Conservation (phyloP, 2,113 vertebrate genomes). For the Riparia riparia region DNA sequence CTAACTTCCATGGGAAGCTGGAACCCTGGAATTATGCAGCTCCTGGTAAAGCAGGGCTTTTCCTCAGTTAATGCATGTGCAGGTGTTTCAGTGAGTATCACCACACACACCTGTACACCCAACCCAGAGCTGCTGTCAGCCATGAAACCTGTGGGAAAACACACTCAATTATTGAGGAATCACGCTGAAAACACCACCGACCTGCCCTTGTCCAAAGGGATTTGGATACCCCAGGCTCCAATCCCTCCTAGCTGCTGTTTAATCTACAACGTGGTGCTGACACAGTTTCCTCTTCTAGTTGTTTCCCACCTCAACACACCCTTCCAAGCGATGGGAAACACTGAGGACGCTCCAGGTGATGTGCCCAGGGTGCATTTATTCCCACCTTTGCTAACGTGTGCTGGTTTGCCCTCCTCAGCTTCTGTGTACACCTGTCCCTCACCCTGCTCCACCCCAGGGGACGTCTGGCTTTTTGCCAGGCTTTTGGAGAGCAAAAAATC, state of each 20-base stretch:
- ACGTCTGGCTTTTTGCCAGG: neutral
- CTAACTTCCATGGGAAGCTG: neutral
- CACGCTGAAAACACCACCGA: neutral
- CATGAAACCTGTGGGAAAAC: neutral
- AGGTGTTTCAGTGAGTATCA: neutral
- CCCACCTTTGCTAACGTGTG: accelerated
- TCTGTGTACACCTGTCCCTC: neutral
- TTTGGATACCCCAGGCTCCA: accelerated
- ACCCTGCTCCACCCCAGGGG: neutral
- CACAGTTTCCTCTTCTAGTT: neutral
- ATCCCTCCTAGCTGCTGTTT: neutral
- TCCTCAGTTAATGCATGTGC: accelerated
- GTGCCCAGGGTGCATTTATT: neutral
- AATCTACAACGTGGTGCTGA: neutral
- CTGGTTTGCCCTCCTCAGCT: neutral
- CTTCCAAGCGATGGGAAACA: neutral
- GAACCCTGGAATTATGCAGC: neutral
- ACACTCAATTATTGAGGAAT: neutral
- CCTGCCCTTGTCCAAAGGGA: neutral
- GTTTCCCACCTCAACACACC: accelerated
- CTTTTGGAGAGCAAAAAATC: neutral
- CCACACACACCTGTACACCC: accelerated
- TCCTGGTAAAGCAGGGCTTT: neutral
- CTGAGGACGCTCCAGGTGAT: accelerated
- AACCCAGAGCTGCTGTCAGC: neutral